phyloP scores from a whole-genome alignment of 2,113 vertebrate genomes.

The Scortum barcoo region DNA sequence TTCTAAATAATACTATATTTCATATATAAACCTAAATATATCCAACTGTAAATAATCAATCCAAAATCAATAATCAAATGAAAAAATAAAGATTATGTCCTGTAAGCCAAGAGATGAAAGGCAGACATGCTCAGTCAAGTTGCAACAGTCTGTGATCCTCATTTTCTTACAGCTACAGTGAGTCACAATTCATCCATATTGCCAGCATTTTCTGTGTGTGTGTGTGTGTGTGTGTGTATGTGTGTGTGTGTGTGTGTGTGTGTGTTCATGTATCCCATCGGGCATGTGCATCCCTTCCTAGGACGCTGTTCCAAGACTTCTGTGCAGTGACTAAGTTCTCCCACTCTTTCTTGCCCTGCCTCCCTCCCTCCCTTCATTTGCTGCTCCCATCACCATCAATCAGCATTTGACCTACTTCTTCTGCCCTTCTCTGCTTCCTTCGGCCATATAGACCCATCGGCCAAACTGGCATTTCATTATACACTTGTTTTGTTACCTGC shows the following conservation, averaged over 20 bases:
- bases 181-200: conserved; percentile 56
- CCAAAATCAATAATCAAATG: not conserved
- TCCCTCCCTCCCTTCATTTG: conserved; percentile 50
- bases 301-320: conserved; percentile 50
- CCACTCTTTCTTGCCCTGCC: conserved; percentile 33
- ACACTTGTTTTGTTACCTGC: conserved; percentile 18
- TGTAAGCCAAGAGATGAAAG: not conserved
- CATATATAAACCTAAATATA: not conserved
- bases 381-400: conserved; percentile 50
- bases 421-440: conserved; percentile 1
- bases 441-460: conserved; percentile 27
- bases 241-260: conserved; percentile 25
- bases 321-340: conserved; percentile 65
- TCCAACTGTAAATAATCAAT: no score
- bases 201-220: conserved; percentile 23
- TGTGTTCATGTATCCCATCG: conserved; percentile 20
- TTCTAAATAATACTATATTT: no score
- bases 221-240: conserved; percentile 25
- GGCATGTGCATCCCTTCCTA: conserved; percentile 13
- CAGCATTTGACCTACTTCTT: conserved; percentile 69
- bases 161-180: conserved; percentile 56
- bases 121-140: conserved; percentile 25
- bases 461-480: conserved; percentile 29
- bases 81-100: not conserved
- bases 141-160: conserved; percentile 19